Percentiles rank a stretch among this genome's conserved stretches.
Conservation (phyloP, 2,113 vertebrate species). For the Rana temporaria region DNA sequence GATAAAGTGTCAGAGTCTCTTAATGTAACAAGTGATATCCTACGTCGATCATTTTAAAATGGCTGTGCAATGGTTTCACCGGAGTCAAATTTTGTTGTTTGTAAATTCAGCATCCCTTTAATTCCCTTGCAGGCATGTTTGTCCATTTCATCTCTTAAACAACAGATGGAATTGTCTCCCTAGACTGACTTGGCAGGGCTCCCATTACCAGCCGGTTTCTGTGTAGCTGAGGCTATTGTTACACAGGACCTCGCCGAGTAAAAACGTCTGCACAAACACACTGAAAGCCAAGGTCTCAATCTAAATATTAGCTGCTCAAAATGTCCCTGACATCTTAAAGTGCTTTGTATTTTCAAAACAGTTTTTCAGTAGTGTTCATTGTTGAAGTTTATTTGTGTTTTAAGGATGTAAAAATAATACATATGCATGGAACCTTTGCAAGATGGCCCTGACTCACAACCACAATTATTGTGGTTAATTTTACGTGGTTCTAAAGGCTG, state of each 20-base stretch:
- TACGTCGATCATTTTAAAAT: neutral
- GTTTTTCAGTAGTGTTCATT: too few species aligned
- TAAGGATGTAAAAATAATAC: too few species aligned
- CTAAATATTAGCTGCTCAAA: neutral
- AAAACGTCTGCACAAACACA: neutral
- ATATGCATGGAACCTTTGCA: too few species aligned
- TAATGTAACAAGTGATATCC: too few species aligned
- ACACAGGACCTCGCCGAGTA: neutral
- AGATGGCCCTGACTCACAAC: too few species aligned
- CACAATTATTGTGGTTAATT: too few species aligned
- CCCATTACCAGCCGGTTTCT: constrained; percentile 2
- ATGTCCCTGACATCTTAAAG: too few species aligned
- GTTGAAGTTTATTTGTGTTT: too few species aligned
- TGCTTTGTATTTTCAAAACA: too few species aligned
- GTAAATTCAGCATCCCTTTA: neutral
- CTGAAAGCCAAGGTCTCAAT: neutral
- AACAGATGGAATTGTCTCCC: constrained; percentile 33
- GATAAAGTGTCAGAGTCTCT: too few species aligned
- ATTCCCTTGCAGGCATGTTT: neutral
- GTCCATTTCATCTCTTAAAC: constrained; percentile 21
- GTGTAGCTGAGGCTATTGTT: neutral
- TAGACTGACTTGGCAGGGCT: neutral
- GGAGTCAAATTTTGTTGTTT: neutral
- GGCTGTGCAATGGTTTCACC: neutral
- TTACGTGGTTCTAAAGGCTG: too few species aligned